Evolutionary conservation across 2,113 vertebrate genomes (phyloP).

Genomic region (Ranitomeya variabilis): DNA sequence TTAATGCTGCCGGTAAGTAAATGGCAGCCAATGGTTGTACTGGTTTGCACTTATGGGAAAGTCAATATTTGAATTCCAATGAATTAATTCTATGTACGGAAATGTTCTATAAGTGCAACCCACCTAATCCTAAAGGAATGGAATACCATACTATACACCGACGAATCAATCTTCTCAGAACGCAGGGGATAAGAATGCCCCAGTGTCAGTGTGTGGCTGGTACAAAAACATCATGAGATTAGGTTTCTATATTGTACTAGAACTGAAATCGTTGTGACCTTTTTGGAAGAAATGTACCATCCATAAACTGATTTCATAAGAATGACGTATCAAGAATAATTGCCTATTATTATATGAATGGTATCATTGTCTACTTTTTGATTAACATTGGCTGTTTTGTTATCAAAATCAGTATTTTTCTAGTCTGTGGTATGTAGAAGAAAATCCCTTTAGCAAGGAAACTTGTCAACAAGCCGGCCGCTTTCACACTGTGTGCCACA

Average conservation of each 20-base stretch:
- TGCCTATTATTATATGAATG: background rate
- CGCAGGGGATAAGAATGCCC: background rate
- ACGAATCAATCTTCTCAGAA: background rate
- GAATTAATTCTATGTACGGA: background rate
- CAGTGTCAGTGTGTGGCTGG: constrained; percentile 1
- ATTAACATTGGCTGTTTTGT: background rate
- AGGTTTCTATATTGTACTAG: background rate
- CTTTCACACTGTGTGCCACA: too few relatives aligned
- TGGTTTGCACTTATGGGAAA: constrained; percentile 38
- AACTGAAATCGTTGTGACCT: background rate
- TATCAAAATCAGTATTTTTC: too few relatives aligned
- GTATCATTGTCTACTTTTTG: background rate
- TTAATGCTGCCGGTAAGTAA: background rate
- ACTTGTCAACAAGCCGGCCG: background rate
- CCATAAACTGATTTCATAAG: constrained; percentile 18
- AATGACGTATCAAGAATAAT: background rate
- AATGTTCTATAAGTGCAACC: constrained; percentile 19
- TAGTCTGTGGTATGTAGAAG: background rate
- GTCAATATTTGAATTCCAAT: background rate
- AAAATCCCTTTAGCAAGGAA: background rate
- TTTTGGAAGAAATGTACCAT: background rate
- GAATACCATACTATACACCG: background rate
- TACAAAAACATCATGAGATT: background rate
- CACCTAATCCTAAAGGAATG: background rate
- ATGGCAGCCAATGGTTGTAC: background rate